Evolutionary conservation across 2,113 vertebrate species (phyloP), one percentile per base, ranked within the genome.

Genomic region (Rattus rattus): DNA sequence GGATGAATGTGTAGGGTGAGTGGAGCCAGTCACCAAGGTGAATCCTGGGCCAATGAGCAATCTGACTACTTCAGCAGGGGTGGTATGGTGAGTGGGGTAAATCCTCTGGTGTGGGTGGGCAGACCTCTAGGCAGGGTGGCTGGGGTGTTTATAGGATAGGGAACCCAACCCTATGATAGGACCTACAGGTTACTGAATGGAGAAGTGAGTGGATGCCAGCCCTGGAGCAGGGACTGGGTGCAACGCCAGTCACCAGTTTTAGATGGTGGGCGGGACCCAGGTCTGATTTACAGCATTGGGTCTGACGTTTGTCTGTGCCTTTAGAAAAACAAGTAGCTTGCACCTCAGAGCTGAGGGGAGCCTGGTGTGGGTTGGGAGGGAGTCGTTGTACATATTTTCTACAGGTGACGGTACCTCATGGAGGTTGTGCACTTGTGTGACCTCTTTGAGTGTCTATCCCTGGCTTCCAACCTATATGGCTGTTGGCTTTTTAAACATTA

Each of bases 201-300:
- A 54, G 86, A 73, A 59, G 14, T 49, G n/a, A 54, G 22, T 24
- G n/a, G n/a, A 7, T 1, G 16, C 2, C 22, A 99, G 99, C 93
- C 54, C 39, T 20, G 16, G 39, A 49, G n/a, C 63, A 47, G 47
- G 59, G 99, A 99, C 75, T 99, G 98, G 70, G 72, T 54, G 65
- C 14, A 9, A 61, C 11, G 56, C 67, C 39, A 43, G 16, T 5
- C 11, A n/a, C 49, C 47, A 36, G 5, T n/a, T 69, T 14, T 30
- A 1, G 6, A 30, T 69, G 47, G 28, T 52, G 19, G 49, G 6
- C 65, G 4, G 14, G 54, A 16, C n/a, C 8, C 19, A 26, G 9
- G 1, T 22, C 52, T 24, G 33, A n/a, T n/a, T 36, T n/a, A n/a
- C 19, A 24, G 1, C 54, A 59, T 20, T 1, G 36, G 77, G 59